Evolutionary conservation across 2,888 invertebrate genomes (phyloP).

Genomic region (Lasioglossum marginatum): DNA sequence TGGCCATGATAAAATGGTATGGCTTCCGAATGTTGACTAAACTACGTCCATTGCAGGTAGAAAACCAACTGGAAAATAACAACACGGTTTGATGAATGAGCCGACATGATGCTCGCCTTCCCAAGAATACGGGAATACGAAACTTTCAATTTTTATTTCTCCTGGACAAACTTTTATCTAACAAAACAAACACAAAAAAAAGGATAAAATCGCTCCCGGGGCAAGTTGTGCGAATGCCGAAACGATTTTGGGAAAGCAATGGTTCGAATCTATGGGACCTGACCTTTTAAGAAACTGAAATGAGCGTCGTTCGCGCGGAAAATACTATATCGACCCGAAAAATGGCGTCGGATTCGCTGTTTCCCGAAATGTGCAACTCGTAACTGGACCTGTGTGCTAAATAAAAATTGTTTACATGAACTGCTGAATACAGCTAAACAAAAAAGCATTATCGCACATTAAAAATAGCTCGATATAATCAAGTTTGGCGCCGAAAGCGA

Average conservation of each 20-base stretch:
- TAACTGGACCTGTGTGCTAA: not conserved
- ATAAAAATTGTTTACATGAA: not conserved
- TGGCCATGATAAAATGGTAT: constrained; percentile 84
- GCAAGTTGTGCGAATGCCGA: not conserved
- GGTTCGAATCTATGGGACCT: constrained; percentile 2
- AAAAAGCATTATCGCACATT: not conserved
- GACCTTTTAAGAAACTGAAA: constrained; percentile 3
- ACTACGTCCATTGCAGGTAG: constrained; percentile 84
- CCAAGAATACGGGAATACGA: constrained; percentile 31
- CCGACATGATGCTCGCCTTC: constrained; percentile 35
- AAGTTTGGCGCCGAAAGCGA: not conserved
- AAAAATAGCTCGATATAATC: not conserved
- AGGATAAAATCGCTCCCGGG: not conserved
- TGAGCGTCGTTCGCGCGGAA: not conserved
- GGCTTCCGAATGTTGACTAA: constrained; percentile 85
- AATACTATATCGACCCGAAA: not conserved
- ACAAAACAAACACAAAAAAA: not conserved
- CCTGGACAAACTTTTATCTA: not conserved
- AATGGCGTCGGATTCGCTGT: not conserved
- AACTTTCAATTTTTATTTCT: constrained; percentile 5
- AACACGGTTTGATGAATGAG: constrained; percentile 75
- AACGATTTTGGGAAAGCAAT: not conserved
- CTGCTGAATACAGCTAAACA: not conserved
- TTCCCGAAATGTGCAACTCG: not conserved
- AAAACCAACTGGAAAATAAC: constrained; percentile 84